Evolutionary conservation across 2,113 vertebrate genomes (phyloP).

Genomic region (Periophthalmus modestus): DNA sequence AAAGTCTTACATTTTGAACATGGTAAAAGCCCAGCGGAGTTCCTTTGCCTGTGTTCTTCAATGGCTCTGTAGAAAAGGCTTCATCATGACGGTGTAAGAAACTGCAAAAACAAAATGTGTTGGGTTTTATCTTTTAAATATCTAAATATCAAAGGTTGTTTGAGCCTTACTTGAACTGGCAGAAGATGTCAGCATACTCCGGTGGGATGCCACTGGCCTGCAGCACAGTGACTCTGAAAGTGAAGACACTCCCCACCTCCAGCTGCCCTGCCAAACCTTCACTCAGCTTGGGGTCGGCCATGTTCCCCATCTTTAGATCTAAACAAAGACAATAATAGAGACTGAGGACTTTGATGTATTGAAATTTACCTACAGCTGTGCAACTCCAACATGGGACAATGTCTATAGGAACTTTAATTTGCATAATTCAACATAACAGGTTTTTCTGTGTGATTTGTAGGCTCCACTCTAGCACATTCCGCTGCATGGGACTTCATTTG

Average conservation of each 20-base stretch:
- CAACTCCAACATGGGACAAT: background rate
- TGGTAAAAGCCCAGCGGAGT: conserved; percentile 95
- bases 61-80: conserved; percentile 96
- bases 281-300: conserved; percentile 86
- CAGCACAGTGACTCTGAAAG: conserved; percentile 95
- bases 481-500: conserved; percentile 32
- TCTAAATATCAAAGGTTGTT: background rate
- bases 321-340: conserved; percentile 32
- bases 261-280: conserved; percentile 85
- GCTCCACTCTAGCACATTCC: conserved; percentile 20
- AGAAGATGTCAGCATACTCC: conserved; percentile 97
- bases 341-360: conserved; percentile 21
- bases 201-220: conserved; percentile 91
- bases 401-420: conserved; percentile 12
- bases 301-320: conserved; percentile 88
- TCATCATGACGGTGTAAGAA: conserved; percentile 98
- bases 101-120: conserved; percentile 66
- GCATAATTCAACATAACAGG: conserved; percentile 7
- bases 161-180: conserved; percentile 96
- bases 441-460: conserved; percentile 24
- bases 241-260: conserved; percentile 93
- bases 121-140: background rate
- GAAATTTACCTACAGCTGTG: conserved; percentile 21
- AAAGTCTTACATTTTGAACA: conserved; percentile 91
- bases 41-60: conserved; percentile 94